Conservation (phyloP, 2,888 invertebrate species). For the Stenodera caucasica region DNA sequence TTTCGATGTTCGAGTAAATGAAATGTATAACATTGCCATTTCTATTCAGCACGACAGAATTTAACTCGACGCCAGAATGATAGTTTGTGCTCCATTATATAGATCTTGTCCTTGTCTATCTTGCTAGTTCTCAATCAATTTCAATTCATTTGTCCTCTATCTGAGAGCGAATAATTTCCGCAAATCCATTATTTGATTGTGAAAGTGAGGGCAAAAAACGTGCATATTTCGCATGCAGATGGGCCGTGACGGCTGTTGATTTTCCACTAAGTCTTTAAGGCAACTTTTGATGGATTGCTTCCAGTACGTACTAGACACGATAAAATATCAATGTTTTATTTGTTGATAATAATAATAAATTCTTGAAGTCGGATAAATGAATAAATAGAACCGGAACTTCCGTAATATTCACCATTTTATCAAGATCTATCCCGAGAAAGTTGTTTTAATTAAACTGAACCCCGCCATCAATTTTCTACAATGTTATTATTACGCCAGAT, state of each 20-base stretch:
- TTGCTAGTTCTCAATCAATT: background rate
- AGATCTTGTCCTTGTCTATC: background rate
- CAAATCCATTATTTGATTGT: background rate
- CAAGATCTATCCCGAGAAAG: background rate
- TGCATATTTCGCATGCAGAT: slow-evolving; percentile 13
- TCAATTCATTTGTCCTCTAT: background rate
- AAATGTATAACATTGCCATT: slow-evolving; percentile 36
- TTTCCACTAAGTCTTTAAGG: slow-evolving; percentile 33
- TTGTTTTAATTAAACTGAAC: slow-evolving; percentile 3
- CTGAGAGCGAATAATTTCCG: no score
- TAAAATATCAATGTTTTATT: slow-evolving; percentile 44
- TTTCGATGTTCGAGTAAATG: slow-evolving; percentile 29
- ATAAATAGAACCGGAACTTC: no score
- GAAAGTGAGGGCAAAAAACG: no score
- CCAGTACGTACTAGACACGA: slow-evolving; percentile 41
- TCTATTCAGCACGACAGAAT: slow-evolving; percentile 24
- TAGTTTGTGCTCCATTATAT: background rate
- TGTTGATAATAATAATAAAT: slow-evolving; percentile 32
- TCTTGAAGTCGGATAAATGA: no score
- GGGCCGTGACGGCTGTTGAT: slow-evolving; percentile 36
- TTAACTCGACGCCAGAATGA: slow-evolving; percentile 4
- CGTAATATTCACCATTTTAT: background rate
- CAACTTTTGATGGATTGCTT: slow-evolving; percentile 42
- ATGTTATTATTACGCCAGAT: slow-evolving; percentile 6
- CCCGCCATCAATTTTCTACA: background rate